Base-by-base conservation (phyloP, 2,888 invertebrate species). In the Torymus tubicola region DNA sequence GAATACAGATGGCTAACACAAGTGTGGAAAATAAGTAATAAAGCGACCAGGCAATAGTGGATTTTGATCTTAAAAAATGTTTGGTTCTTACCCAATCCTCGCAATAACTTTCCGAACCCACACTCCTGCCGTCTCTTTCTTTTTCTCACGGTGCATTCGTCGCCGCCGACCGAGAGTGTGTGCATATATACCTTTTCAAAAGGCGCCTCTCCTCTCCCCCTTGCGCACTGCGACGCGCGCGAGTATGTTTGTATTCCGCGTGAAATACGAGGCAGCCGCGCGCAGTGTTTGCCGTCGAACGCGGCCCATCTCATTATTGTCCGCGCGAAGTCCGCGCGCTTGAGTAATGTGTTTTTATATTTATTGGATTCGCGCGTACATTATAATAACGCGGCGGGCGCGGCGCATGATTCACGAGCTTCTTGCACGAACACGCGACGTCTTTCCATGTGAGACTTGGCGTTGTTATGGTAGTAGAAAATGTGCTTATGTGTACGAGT, bases 271-370 rank as follows among this genome's bases (percentile, higher is more conserved):
- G 82, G 79, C 69, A 61, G 52, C 68, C 42, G 79, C 73, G 82
- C 80, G 80, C 80, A 83, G 61, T 68, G 61, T 72, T 65, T 70
- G 57, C 77, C 67, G 61, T 72, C 71, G 42, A 18, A 4, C 58
- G 58, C 57, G 24, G 50, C 21, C 79, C 83, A 81, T 81, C 86
- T 84, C 83, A 85, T 88, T 88, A 87, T 87, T 86, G 86, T 85
- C 87, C 85, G 21, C 42, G 24, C 84, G 52, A 4, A 31, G 14
- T 21, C 5, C 71, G 63, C 68, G 63, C 73, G 63, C 73, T 81
- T 85, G 85, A 86, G 85, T 87, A 86, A 87, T 86, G 86, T 83
- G 84, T 85, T 86, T 86, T 86, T 84, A 69, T 81, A 77, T 81
- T 77, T 77, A 81, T 81, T 77, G 81, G 73, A 18, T 67, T 63